phyloP scores from a whole-genome alignment of 2,797 vertebrate species.

The Glyptemys insculpta region DNA sequence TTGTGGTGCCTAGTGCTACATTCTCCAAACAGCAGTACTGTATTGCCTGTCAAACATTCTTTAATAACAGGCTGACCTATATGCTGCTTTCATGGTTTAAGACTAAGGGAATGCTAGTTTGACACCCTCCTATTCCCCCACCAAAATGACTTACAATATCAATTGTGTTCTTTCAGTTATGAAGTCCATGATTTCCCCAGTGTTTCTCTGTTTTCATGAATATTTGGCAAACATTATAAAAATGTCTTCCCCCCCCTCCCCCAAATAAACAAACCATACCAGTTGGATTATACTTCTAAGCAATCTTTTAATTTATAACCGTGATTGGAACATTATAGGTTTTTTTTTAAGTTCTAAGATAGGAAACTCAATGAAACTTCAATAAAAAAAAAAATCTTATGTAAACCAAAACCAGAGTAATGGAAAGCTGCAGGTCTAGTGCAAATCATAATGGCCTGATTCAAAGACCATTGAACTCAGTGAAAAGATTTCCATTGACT shows the following conservation, averaged over 20 bases:
- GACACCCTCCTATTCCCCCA: not conserved
- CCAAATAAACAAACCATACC: not conserved
- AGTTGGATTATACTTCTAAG: accelerated
- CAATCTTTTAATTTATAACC: accelerated
- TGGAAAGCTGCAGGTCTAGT: not conserved
- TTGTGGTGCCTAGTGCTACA: not conserved
- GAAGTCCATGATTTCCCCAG: not conserved
- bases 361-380: not conserved
- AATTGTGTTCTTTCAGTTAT: slow-evolving; percentile 11
- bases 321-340: not conserved
- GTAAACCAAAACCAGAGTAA: not conserved
- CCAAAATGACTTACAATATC: not conserved
- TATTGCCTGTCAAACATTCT: not conserved
- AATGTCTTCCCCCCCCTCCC: not conserved
- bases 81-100: not conserved
- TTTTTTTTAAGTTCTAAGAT: not conserved
- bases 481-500: not conserved
- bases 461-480: not conserved
- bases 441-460: not conserved
- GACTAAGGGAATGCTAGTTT: not conserved
- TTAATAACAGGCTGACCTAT: not conserved
- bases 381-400: not conserved
- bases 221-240: not conserved
- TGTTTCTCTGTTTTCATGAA: slow-evolving; percentile 12
- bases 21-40: slow-evolving; percentile 23